phyloP scores from a whole-genome alignment of 37 sponge, comb jelly and placozoan species.

The Bolinopsis microptera region DNA sequence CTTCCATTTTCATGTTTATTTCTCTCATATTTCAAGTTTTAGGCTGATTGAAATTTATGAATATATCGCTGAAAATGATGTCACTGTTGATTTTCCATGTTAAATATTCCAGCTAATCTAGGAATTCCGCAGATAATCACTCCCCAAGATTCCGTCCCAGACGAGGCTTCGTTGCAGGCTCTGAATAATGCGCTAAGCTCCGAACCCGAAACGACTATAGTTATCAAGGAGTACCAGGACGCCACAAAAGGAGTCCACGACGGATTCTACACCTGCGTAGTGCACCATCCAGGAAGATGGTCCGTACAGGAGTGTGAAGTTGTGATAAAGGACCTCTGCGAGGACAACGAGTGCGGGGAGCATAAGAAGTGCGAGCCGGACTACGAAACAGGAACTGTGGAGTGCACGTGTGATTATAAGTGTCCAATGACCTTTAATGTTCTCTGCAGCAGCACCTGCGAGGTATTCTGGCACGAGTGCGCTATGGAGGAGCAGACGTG shows the following conservation, averaged over 20 bases:
- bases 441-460: background rate
- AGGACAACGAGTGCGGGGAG: background rate
- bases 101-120: no score
- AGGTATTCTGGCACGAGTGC: background rate
- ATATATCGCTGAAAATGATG: no score
- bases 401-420: background rate
- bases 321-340: slow-evolving; percentile 28
- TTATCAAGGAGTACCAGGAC: background rate
- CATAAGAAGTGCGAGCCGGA: background rate
- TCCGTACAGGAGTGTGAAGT: slow-evolving; percentile 13
- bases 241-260: background rate
- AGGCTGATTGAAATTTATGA: no score
- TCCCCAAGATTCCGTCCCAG: no score
- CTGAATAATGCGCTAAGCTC: no score
- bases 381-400: background rate
- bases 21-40: no score
- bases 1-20: no score
- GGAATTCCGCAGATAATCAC: no score
- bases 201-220: background rate
- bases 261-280: slow-evolving; percentile 10
- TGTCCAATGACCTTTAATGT: background rate
- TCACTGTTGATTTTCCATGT: no score
- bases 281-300: background rate
- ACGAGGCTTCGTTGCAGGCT: no score
- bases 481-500: slow-evolving; percentile 19